phyloP scores from a whole-genome alignment of 2,113 vertebrate species.

The rat (Rattus norvegicus) region GRCr8 NC_086038.1:32915501-32916000 shows the following conservation, averaged over 20 bases:
- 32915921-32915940: slow-evolving; percentile 16
- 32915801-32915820: background rate
- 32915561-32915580: slow-evolving; percentile 50
- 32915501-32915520: background rate
- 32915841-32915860: background rate
- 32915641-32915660: slow-evolving; percentile 67
- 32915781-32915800: background rate
- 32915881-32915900: background rate
- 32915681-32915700: slow-evolving; percentile 57
- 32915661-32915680: slow-evolving; percentile 67
- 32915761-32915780: slow-evolving; percentile 55
- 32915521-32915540: background rate
- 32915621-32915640: slow-evolving; percentile 62
- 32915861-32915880: background rate
- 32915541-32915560: background rate
- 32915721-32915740: slow-evolving; percentile 58
- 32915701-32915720: slow-evolving; percentile 60
- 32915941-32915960: slow-evolving; percentile 26
- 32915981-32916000: background rate
- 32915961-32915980: slow-evolving; percentile 10
- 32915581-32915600: background rate
- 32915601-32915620: slow-evolving; percentile 50
- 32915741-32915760: slow-evolving; percentile 56
- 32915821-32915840: background rate
- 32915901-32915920: slow-evolving; percentile 31